phyloP scores from a whole-genome alignment of 2,888 invertebrate species.

The Linnaemya vulpina region DNA sequence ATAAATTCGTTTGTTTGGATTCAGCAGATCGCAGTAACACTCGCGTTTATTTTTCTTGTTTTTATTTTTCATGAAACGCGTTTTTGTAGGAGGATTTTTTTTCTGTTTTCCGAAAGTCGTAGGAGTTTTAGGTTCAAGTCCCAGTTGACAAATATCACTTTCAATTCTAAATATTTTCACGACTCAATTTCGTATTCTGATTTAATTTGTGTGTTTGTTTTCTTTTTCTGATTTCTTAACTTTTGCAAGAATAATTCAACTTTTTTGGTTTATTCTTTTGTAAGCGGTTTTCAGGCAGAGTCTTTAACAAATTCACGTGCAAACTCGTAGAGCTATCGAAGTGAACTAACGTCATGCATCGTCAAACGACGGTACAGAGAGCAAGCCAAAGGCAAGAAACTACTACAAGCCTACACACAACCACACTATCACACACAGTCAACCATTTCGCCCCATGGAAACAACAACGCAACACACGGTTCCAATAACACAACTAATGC shows the following conservation, averaged over 20 bases:
- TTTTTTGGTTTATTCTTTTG: conserved; percentile 39
- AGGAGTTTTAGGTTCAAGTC: conserved; percentile 48
- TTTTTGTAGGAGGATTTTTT: conserved; percentile 18
- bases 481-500: conserved; percentile 18
- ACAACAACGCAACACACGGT: conserved; percentile 41
- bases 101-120: conserved; percentile 4
- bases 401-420: conserved; percentile 52
- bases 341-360: conserved; percentile 83
- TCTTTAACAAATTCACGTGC: conserved; percentile 81
- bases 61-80: conserved; percentile 20
- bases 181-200: not conserved
- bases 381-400: conserved; percentile 75
- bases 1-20: conserved; percentile 9
- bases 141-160: conserved; percentile 44
- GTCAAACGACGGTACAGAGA: conserved; percentile 80
- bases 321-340: conserved; percentile 84
- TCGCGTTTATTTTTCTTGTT: conserved; percentile 48
- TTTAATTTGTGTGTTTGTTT: conserved; percentile 19
- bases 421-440: conserved; percentile 16
- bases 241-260: conserved; percentile 53
- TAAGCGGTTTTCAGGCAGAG: conserved; percentile 71
- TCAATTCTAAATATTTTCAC: conserved; percentile 39
- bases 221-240: conserved; percentile 34
- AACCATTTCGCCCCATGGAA: conserved; percentile 18
- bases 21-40: conserved; percentile 2